phyloP scores from a whole-genome alignment of 2,797 vertebrate species.

The Neosilurus mollespiculum region DNA sequence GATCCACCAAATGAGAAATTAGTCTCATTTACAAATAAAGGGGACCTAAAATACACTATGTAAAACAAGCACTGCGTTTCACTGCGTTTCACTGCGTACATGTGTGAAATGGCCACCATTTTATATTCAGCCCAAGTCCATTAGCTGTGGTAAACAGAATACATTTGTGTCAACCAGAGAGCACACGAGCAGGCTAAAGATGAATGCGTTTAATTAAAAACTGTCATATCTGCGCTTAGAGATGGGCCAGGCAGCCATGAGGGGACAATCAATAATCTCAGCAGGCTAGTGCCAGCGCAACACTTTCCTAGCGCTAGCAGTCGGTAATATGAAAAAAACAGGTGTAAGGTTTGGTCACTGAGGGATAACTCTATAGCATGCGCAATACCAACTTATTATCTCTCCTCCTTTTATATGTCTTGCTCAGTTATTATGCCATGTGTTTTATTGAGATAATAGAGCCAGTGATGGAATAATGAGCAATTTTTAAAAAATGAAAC shows the following conservation, averaged over 20 bases:
- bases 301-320: slow-evolving; percentile 18
- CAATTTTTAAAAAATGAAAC: not conserved
- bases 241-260: slow-evolving; percentile 65
- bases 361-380: slow-evolving; percentile 16
- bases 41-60: not conserved
- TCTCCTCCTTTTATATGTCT: slow-evolving; percentile 1
- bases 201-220: slow-evolving; percentile 83
- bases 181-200: slow-evolving; percentile 66
- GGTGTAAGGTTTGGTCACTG: slow-evolving; percentile 29
- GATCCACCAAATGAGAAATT: slow-evolving; percentile 15
- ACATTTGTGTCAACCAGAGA: slow-evolving; percentile 72
- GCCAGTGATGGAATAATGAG: not conserved
- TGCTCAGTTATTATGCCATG: not conserved
- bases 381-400: not conserved
- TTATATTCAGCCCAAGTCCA: slow-evolving; percentile 60
- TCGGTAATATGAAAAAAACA: slow-evolving; percentile 36
- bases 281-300: slow-evolving; percentile 35
- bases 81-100: not conserved
- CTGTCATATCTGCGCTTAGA: slow-evolving; percentile 78
- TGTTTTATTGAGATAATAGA: slow-evolving; percentile 15
- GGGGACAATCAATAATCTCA: slow-evolving; percentile 72
- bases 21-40: not conserved
- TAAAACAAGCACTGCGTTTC: slow-evolving; percentile 29
- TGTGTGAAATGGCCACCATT: slow-evolving; percentile 30
- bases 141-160: slow-evolving; percentile 73